A percentile compares a stretch with the other conserved stretches of the same genome.
phyloP scores from a whole-genome alignment of 1,140 invertebrate genomes.

The Aphelenchoides besseyi region DNA sequence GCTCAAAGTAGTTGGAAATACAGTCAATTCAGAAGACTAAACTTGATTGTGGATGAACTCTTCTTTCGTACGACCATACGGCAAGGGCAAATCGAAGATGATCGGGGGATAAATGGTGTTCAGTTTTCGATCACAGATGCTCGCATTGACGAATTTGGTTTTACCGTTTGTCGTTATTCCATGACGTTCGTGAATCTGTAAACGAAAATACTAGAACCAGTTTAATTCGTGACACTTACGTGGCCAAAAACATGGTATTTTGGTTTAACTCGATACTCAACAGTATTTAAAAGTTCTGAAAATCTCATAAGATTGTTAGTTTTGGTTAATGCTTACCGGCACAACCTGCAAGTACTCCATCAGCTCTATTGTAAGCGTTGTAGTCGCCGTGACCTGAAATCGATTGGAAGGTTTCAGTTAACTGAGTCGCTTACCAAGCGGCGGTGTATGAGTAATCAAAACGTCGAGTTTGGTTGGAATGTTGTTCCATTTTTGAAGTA shows the following conservation, averaged over 20 bases:
- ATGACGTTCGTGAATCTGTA: conserved; percentile 50
- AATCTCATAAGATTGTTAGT: conserved; percentile 77
- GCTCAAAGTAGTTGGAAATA: neutral
- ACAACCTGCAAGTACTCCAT: conserved; percentile 69
- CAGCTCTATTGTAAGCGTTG: conserved; percentile 64
- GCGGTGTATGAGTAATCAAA: conserved; percentile 73
- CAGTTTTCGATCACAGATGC: conserved; percentile 46
- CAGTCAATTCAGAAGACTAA: neutral
- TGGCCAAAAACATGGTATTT: conserved; percentile 53
- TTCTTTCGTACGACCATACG: conserved; percentile 43
- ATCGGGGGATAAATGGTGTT: conserved; percentile 40
- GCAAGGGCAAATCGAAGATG: conserved; percentile 48
- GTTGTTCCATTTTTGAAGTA: conserved; percentile 75
- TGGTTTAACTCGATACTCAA: conserved; percentile 73
- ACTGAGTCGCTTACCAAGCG: conserved; percentile 69
- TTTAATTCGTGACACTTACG: too few relatives aligned
- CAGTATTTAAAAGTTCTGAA: conserved; percentile 76
- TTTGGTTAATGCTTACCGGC: conserved; percentile 76
- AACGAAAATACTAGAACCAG: too few relatives aligned
- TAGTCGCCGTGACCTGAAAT: conserved; percentile 58
- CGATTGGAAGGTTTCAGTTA: conserved; percentile 69
- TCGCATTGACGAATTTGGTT: conserved; percentile 48
- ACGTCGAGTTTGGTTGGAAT: conserved; percentile 77
- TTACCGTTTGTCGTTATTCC: conserved; percentile 45
- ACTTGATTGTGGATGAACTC: conserved; percentile 1